Conservation (phyloP, 2,113 vertebrate species). For the Poeciliopsis occidentalis region DNA sequence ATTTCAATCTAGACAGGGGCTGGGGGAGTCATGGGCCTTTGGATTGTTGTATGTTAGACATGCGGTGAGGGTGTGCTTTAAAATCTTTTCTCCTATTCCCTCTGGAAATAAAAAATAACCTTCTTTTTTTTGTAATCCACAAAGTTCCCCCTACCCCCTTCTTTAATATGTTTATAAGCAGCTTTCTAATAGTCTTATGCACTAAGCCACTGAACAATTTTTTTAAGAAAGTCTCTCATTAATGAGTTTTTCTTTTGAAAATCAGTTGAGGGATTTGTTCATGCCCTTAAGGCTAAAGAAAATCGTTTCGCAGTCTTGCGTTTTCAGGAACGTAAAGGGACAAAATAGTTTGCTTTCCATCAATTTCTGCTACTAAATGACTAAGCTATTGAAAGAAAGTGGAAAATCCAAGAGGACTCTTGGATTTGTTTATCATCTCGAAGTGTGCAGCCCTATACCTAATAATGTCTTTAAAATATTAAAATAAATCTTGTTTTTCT, state of each 20-base stretch:
- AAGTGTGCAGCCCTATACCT: neutral
- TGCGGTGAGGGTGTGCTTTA: constrained; percentile 43
- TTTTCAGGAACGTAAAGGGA: constrained; percentile 21
- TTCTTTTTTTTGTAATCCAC: constrained; percentile 60
- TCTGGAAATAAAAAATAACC: constrained; percentile 9
- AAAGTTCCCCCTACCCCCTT: constrained; percentile 20
- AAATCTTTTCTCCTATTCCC: constrained; percentile 45
- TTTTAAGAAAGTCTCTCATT: constrained; percentile 46
- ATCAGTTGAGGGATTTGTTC: constrained; percentile 25
- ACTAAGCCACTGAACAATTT: constrained; percentile 39
- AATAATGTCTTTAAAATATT: neutral
- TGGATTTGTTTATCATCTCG: constrained; percentile 7
- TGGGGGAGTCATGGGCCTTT: constrained; percentile 15
- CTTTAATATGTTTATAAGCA: constrained; percentile 48
- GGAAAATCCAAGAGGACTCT: constrained; percentile 2
- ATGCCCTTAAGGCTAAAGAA: neutral
- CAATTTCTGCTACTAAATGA: neutral
- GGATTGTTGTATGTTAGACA: constrained; percentile 16
- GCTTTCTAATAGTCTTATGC: constrained; percentile 48
- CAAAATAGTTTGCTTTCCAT: neutral
- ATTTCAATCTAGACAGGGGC: constrained; percentile 56
- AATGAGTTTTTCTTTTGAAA: constrained; percentile 50
- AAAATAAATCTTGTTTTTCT: neutral
- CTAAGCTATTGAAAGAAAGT: neutral
- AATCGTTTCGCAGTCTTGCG: constrained; percentile 23